Evolutionary conservation across 2,888 invertebrate genomes (phyloP), one percentile per base, ranked within the genome.

Genomic region (Eupithecia vulgata): DNA sequence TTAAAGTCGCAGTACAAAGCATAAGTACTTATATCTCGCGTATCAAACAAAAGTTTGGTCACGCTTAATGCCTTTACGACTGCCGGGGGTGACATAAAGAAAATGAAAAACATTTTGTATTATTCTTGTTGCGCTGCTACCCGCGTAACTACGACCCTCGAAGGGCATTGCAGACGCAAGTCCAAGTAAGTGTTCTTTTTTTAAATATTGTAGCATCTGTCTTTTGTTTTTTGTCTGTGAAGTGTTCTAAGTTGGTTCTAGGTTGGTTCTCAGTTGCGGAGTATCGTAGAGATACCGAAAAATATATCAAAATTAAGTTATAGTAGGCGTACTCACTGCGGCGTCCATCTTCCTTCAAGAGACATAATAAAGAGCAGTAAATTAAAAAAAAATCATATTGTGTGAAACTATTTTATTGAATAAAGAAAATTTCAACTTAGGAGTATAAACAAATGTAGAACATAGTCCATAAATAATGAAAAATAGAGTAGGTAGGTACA

Each of bases 61-160:
- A 97, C 96, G 97, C 96, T 96, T 97, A 97, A 97, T 97, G 97
- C 96, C 95, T 97, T 97, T 97, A 97, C 96, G 96, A 96, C 96
- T 96, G 95, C 95, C 97, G 95, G 92, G 97, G 97, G 97, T 96
- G 96, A 96, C 96, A 97, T 97, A 97, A 97, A 97, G 97, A 97
- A 97, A 97, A 97, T 97, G 97, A 97, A 97, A 96, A 96, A 96
- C 96, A 96, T 96, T 96, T 94, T 95, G 94, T 95, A 94, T 95
- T 95, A 95, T 95, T 95, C 95, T 95, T 95, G 94, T 94, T 94
- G 94, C 91, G 94, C 93, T 91, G 90, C 93, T 92, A 87, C 88
- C 88, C 92, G 90, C 57, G 57, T 87, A 92, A 92, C 91, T 87
- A 87, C 92, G 85, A 90, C 90, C 91, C 90, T 88, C 89, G 78